Evolutionary conservation across 2,888 invertebrate genomes (phyloP).

Genomic region (Dryococelus australis): DNA sequence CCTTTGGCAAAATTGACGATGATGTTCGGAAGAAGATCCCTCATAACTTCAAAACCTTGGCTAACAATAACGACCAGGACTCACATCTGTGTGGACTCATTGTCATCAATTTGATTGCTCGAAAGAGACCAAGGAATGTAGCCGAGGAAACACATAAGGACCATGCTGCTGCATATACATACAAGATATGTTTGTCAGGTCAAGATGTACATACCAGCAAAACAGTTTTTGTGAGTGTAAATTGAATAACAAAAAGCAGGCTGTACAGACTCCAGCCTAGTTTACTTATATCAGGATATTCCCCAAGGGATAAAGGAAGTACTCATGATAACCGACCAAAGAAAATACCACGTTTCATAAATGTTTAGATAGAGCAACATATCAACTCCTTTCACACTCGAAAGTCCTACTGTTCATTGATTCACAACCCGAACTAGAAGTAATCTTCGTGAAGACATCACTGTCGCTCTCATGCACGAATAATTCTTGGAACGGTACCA

Average conservation of each 20-base stretch:
- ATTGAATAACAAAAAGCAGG: neutral
- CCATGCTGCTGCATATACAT: neutral
- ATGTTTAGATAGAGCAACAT: too few species aligned
- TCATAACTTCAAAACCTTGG: neutral
- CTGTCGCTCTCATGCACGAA: too few species aligned
- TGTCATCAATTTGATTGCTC: neutral
- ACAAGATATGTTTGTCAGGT: neutral
- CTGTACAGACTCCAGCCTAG: neutral
- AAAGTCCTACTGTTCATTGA: too few species aligned
- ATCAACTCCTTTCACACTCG: too few species aligned
- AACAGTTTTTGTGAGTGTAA: neutral
- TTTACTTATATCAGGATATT: slow-evolving; percentile 11
- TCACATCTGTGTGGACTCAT: neutral
- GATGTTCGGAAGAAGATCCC: neutral
- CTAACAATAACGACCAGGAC: neutral
- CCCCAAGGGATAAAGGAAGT: neutral
- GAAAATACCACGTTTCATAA: too few species aligned
- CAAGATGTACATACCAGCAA: neutral
- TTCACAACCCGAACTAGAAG: too few species aligned
- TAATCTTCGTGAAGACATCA: too few species aligned
- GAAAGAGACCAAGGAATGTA: slow-evolving; percentile 11
- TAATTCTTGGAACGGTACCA: too few species aligned
- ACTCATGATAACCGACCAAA: too few species aligned
- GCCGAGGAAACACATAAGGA: neutral
- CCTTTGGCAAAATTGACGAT: neutral